A percentile compares a stretch with the other conserved stretches of the same genome.
Evolutionary conservation across 2,888 invertebrate genomes (phyloP).

Genomic region (Pedicia rivosa): DNA sequence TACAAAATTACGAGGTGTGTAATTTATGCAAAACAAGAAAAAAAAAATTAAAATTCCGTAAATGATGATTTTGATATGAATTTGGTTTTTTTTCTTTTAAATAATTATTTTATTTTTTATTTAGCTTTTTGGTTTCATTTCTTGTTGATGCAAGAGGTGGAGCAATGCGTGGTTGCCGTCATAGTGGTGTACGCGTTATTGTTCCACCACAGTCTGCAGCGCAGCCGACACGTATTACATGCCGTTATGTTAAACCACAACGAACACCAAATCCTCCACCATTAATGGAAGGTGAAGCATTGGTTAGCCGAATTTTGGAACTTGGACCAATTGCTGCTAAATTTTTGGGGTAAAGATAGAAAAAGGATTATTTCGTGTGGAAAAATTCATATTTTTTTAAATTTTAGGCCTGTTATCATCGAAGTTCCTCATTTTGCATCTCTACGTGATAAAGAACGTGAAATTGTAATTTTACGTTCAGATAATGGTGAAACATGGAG

Average conservation of each 20-base stretch:
- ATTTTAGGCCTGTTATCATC: slow-evolving; percentile 67
- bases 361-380: neutral
- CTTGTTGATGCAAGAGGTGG: slow-evolving; percentile 98
- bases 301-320: slow-evolving; percentile 87
- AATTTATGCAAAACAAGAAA: no score
- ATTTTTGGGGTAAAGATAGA: slow-evolving; percentile 66
- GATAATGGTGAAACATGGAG: slow-evolving; percentile 99
- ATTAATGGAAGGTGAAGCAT: slow-evolving; percentile 94
- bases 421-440: slow-evolving; percentile 98
- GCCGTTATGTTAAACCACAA: slow-evolving; percentile 66
- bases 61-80: no score
- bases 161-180: slow-evolving; percentile 96
- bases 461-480: slow-evolving; percentile 88
- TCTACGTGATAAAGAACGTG: slow-evolving; percentile 80
- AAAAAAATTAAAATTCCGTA: no score
- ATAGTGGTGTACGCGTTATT: slow-evolving; percentile 91
- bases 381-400: neutral
- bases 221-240: slow-evolving; percentile 92
- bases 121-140: slow-evolving; percentile 94
- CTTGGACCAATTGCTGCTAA: slow-evolving; percentile 91
- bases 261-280: slow-evolving; percentile 69
- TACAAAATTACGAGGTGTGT: no score
- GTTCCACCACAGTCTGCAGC: slow-evolving; percentile 92
- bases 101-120: slow-evolving; percentile 3
- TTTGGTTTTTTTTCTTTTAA: neutral